Percentiles rank a stretch among this genome's conserved stretches.
phyloP scores from a whole-genome alignment of 1,140 invertebrate genomes.

The Rhyacophila brunnea region DNA sequence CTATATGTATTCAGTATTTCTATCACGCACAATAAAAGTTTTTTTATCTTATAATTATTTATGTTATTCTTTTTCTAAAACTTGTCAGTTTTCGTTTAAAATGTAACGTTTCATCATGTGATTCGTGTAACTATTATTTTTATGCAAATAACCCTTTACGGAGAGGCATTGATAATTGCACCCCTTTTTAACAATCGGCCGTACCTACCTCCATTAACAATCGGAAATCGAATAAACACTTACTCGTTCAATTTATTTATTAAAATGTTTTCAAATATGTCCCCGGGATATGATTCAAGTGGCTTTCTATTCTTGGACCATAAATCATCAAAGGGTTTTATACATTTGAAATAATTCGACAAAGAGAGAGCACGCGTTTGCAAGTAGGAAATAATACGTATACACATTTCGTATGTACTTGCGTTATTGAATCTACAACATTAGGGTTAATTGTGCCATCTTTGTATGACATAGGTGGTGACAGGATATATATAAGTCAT shows the following conservation, averaged over 20 bases:
- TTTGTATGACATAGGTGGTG: constrained; percentile 5
- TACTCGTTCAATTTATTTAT: constrained; percentile 33
- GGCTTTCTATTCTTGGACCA: neutral
- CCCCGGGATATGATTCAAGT: constrained; percentile 27
- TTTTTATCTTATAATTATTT: too few species aligned
- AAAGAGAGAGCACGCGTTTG: constrained; percentile 19
- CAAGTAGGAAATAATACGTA: neutral
- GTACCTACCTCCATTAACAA: neutral
- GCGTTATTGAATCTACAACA: constrained; percentile 11
- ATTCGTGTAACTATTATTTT: too few species aligned
- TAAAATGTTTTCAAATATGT: constrained; percentile 37
- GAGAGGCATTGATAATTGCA: too few species aligned
- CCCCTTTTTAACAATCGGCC: too few species aligned
- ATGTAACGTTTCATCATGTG: too few species aligned
- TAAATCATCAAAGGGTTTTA: constrained; percentile 4
- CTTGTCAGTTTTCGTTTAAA: too few species aligned
- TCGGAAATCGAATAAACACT: constrained; percentile 29
- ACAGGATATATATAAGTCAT: neutral
- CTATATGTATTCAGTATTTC: too few species aligned
- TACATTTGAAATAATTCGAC: constrained; percentile 4
- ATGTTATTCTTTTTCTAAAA: too few species aligned
- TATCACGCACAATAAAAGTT: too few species aligned
- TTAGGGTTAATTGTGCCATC: constrained; percentile 31
- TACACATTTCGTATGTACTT: neutral
- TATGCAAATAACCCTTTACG: too few species aligned